A percentile compares a stretch with the other conserved stretches of the same genome.
Conservation (phyloP, 2,113 vertebrate species). For the Pangasianodon gigas region DNA sequence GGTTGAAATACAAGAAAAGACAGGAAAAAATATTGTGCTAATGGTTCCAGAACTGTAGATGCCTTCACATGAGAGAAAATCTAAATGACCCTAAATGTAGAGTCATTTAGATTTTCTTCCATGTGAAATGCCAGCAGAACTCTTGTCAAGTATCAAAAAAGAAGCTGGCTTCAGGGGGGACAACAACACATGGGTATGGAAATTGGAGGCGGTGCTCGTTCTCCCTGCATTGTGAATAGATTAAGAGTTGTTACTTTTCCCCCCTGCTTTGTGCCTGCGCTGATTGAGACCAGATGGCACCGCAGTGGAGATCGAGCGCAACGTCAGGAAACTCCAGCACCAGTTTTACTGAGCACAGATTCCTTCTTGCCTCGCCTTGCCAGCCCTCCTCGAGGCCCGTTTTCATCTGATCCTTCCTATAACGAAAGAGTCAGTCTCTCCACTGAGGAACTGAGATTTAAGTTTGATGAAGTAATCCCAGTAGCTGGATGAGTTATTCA, state of each 20-base stretch:
- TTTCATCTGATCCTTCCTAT: conserved; percentile 50
- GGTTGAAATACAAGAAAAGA: background rate
- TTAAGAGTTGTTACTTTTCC: conserved; percentile 69
- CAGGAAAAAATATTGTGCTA: background rate
- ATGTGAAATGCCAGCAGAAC: conserved; percentile 7
- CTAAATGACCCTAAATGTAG: too few species aligned
- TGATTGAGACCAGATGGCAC: conserved; percentile 98
- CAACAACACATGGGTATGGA: background rate
- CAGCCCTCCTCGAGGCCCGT: conserved; percentile 34
- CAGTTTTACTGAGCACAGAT: conserved; percentile 77
- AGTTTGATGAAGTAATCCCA: background rate
- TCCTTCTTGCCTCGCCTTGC: conserved; percentile 39
- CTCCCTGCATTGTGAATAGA: conserved; percentile 71
- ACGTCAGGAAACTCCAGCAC: conserved; percentile 82
- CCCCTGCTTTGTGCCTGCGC: conserved; percentile 66
- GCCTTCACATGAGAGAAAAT: too few species aligned
- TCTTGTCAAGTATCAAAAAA: background rate
- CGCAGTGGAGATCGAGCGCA: conserved; percentile 81
- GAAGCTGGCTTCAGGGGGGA: background rate
- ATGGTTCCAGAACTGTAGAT: background rate
- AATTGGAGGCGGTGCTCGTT: conserved; percentile 63
- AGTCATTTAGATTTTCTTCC: background rate
- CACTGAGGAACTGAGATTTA: background rate
- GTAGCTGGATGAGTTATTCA: background rate
- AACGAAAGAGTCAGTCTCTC: conserved; percentile 1